These are phyloP conservation scores for Heliconius hewitsoni DNA, from an alignment of 1,140 invertebrate species.

Conservation along the genomic window DNA sequence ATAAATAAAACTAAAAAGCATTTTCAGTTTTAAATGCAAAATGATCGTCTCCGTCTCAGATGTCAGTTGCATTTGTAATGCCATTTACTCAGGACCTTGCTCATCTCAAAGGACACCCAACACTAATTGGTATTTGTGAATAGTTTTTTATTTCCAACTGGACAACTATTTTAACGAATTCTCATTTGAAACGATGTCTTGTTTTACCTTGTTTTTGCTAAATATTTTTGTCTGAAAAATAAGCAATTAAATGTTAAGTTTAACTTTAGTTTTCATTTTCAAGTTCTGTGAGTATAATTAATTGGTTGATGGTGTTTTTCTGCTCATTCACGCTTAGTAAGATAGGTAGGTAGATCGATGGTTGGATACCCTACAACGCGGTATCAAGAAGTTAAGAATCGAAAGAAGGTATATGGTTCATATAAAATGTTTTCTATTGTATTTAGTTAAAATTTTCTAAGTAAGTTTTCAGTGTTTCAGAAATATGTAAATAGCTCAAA, in stretches of 20 bases:
- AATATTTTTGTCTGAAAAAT: neutral
- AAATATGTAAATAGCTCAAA: too few relatives aligned
- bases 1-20: neutral
- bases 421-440: too few relatives aligned
- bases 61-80: constrained; percentile 45
- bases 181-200: constrained; percentile 8
- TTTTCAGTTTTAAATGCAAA: neutral
- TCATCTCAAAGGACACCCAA: constrained; percentile 33
- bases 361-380: too few relatives aligned
- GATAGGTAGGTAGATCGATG: too few relatives aligned
- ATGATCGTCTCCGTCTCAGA: neutral
- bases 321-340: too few relatives aligned
- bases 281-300: neutral
- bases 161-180: constrained; percentile 35
- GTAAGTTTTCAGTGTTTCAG: too few relatives aligned
- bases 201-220: neutral
- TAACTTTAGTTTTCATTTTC: neutral
- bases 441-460: too few relatives aligned
- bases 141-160: constrained; percentile 35
- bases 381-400: too few relatives aligned
- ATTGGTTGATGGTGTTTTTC: too few relatives aligned
- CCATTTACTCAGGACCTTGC: constrained; percentile 34
- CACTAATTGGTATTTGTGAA: constrained; percentile 47
- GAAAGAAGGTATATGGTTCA: too few relatives aligned
- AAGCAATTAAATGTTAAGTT: neutral